A percentile compares a stretch with the other conserved stretches of the same genome.
Conservation (phyloP, 53 echinoderm and acorn worm genomes). For the Pentamera pediparva region DNA sequence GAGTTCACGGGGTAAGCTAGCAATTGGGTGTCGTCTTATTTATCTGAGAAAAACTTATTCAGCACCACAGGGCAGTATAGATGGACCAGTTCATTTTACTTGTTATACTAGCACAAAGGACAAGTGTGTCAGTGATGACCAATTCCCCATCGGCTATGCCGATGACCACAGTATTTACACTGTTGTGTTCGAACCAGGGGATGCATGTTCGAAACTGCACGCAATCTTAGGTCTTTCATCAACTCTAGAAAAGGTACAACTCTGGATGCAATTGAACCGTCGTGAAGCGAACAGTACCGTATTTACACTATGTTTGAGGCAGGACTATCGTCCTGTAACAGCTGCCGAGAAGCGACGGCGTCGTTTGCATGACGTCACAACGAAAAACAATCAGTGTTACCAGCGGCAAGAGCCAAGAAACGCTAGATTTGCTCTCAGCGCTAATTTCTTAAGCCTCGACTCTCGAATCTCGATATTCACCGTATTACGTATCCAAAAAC, state of each 20-base stretch:
- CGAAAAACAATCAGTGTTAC: too few species aligned
- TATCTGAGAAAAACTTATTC: neutral
- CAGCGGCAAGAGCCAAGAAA: too few species aligned
- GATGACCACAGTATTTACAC: constrained; percentile 34
- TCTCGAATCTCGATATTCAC: too few species aligned
- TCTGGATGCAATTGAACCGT: constrained; percentile 9
- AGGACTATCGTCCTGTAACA: too few species aligned
- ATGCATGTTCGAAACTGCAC: neutral
- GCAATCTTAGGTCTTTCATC: neutral
- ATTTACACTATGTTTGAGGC: too few species aligned
- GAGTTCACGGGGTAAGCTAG: neutral
- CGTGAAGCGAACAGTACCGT: constrained; percentile 4
- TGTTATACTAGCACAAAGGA: constrained; percentile 7
- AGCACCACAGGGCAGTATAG: constrained; percentile 18
- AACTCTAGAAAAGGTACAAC: neutral
- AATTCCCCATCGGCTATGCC: constrained; percentile 11
- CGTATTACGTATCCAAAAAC: too few species aligned
- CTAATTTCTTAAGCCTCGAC: too few species aligned
- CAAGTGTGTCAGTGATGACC: neutral
- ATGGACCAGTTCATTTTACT: constrained; percentile 18
- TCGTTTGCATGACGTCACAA: too few species aligned
- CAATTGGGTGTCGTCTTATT: constrained; percentile 13
- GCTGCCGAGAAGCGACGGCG: too few species aligned
- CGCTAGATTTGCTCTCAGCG: too few species aligned
- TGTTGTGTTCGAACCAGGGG: neutral